These are phyloP conservation scores for Macquaria ambigua DNA, from an alignment of 2,113 vertebrate species.

Conservation along the genomic window DNA sequence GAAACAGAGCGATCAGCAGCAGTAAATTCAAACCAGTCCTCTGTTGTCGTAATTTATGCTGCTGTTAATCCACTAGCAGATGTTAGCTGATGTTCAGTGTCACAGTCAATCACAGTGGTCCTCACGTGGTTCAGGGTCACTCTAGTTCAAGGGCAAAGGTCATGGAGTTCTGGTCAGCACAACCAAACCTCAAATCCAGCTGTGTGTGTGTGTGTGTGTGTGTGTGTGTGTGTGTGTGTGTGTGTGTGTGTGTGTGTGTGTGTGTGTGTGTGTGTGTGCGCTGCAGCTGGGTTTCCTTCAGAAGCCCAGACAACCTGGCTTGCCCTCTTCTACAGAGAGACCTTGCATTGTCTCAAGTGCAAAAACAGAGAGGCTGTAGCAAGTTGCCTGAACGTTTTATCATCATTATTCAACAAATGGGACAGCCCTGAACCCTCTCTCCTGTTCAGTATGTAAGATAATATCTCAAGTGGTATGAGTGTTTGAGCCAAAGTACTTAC, in stretches of 20 bases:
- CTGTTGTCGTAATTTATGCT: constrained; percentile 14
- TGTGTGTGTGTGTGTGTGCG: background rate
- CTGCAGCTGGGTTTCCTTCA: background rate
- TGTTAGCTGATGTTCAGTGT: constrained; percentile 15
- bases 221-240: background rate
- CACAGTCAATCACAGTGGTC: constrained; percentile 1
- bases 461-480: background rate
- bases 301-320: background rate
- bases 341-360: background rate
- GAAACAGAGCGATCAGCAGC: constrained; percentile 20
- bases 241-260: background rate
- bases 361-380: background rate
- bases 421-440: background rate
- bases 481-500: background rate
- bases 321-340: background rate
- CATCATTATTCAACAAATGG: background rate
- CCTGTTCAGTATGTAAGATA: background rate
- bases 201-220: background rate
- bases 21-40: background rate
- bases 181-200: background rate
- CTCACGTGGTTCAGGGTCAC: background rate
- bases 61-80: constrained; percentile 25
- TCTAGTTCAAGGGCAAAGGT: constrained; percentile 15
- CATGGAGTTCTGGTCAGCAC: constrained; percentile 7
- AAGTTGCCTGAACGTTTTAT: background rate